phyloP scores from a whole-genome alignment of 1,140 invertebrate species.

The Heterodera schachtii region DNA sequence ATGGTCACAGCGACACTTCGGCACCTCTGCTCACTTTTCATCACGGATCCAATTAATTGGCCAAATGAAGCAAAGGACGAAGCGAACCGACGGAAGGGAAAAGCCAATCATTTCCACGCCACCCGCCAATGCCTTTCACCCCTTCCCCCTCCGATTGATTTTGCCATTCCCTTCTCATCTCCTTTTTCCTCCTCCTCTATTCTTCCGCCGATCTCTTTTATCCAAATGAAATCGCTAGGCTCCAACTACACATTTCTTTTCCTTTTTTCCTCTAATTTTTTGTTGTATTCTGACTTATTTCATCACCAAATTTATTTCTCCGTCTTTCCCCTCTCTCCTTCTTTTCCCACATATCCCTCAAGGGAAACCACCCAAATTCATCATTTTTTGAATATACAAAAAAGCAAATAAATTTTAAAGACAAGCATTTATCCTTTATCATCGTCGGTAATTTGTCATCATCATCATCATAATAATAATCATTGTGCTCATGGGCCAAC shows the following conservation, averaged over 20 bases:
- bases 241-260: neutral
- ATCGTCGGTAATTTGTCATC: neutral
- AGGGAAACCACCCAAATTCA: neutral
- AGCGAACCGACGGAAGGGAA: neutral
- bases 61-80: neutral
- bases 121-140: neutral
- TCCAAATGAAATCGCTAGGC: neutral
- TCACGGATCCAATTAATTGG: too few species aligned
- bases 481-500: neutral
- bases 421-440: slow-evolving; percentile 1
- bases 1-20: too few species aligned
- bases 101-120: neutral
- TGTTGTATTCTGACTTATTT: neutral
- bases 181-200: too few species aligned
- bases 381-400: neutral
- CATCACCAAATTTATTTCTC: neutral
- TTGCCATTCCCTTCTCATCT: neutral
- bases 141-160: neutral
- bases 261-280: neutral
- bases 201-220: too few species aligned
- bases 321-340: neutral
- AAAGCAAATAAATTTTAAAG: neutral
- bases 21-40: too few species aligned
- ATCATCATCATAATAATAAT: neutral
- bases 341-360: neutral